These are phyloP conservation scores for Garra rufa DNA, from an alignment of 2,113 vertebrate species.

Conservation along the genomic window DNA sequence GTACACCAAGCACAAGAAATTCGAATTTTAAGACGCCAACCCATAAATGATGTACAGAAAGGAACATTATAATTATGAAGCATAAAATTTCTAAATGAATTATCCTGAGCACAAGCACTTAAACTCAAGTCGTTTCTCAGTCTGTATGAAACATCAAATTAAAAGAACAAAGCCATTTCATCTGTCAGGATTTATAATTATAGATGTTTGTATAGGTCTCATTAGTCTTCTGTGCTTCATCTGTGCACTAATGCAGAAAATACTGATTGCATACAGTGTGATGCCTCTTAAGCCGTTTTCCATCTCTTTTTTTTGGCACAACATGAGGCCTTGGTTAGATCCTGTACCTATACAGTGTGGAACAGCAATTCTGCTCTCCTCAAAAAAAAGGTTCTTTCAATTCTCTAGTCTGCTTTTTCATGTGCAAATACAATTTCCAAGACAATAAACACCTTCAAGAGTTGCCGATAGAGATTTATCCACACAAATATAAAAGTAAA, in stretches of 20 bases:
- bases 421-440: neutral
- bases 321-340: neutral
- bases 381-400: neutral
- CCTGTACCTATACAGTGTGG: neutral
- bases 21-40: neutral
- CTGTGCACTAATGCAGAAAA: slow-evolving; percentile 27
- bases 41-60: slow-evolving; percentile 18
- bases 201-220: slow-evolving; percentile 21
- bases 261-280: slow-evolving; percentile 12
- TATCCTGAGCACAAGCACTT: slow-evolving; percentile 21
- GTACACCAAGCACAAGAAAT: slow-evolving; percentile 7
- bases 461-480: neutral
- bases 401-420: neutral
- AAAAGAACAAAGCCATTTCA: slow-evolving; percentile 33
- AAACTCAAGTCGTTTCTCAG: slow-evolving; percentile 41
- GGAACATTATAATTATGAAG: slow-evolving; percentile 20
- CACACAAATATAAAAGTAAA: slow-evolving; percentile 3
- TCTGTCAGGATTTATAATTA: slow-evolving; percentile 36
- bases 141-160: slow-evolving; percentile 37
- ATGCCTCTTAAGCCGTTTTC: neutral
- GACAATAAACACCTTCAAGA: neutral
- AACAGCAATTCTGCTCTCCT: neutral
- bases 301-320: neutral
- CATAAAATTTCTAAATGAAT: slow-evolving; percentile 3
- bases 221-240: neutral